A percentile compares a stretch with the other conserved stretches of the same genome.
Conservation (phyloP, 2,113 vertebrate genomes). For the Perca fluviatilis region DNA sequence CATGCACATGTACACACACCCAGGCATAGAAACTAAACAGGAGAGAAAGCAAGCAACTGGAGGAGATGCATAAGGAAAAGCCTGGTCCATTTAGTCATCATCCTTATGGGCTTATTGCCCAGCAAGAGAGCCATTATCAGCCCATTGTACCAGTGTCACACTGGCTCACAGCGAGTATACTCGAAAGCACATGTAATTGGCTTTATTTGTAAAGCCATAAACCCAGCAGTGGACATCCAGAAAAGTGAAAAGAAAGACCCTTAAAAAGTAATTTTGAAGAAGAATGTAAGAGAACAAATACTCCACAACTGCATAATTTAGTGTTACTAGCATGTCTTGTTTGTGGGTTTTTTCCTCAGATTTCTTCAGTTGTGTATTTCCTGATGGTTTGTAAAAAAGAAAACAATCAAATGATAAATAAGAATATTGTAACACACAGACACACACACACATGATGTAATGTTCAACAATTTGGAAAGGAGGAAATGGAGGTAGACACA, state of each 20-base stretch:
- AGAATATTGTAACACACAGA: background rate
- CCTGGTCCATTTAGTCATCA: conserved; percentile 52
- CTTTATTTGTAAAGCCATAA: conserved; percentile 44
- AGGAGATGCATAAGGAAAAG: conserved; percentile 10
- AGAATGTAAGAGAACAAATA: background rate
- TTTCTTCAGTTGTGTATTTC: background rate
- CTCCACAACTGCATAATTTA: background rate
- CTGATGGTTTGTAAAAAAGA: background rate
- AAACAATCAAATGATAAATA: background rate
- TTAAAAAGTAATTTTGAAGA: background rate
- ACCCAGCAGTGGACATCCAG: conserved; percentile 21
- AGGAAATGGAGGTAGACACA: background rate
- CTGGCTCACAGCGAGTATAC: conserved; percentile 45
- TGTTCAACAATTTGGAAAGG: background rate
- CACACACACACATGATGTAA: background rate
- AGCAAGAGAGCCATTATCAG: conserved; percentile 52
- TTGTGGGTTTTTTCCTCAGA: background rate
- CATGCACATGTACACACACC: background rate
- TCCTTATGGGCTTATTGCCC: conserved; percentile 49
- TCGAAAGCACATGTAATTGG: conserved; percentile 32
- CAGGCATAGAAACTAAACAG: background rate
- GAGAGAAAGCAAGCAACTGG: background rate
- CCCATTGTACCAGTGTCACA: conserved; percentile 42
- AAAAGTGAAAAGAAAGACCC: conserved; percentile 6
- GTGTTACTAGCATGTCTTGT: background rate